Evolutionary conservation across 2,113 vertebrate species (phyloP).

Genomic region (Pampusana beccarii): DNA sequence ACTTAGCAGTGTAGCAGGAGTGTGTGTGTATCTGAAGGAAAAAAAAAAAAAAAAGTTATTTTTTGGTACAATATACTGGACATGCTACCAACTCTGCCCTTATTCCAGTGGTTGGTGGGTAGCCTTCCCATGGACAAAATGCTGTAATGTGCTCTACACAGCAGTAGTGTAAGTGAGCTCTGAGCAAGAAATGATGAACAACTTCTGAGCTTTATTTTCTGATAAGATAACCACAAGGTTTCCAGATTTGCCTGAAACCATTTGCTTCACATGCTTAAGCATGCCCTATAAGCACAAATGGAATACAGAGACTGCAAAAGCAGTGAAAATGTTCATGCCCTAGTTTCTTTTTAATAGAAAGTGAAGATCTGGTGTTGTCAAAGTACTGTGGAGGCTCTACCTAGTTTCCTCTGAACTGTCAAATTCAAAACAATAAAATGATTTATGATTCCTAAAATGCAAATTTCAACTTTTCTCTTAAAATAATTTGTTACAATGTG

Average conservation of each 20-base stretch:
- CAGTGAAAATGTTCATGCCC: neutral
- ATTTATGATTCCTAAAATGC: neutral
- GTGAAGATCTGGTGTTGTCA: neutral
- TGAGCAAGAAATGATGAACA: neutral
- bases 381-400: neutral
- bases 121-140: neutral
- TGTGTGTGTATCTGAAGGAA: neutral
- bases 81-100: neutral
- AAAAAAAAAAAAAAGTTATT: neutral
- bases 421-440: neutral
- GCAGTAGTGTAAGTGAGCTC: neutral
- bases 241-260: neutral
- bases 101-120: neutral
- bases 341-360: neutral
- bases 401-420: neutral
- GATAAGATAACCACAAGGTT: neutral
- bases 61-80: neutral
- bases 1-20: neutral
- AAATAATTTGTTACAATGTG: too few species aligned
- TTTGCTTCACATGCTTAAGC: neutral
- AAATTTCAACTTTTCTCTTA: neutral
- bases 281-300: neutral
- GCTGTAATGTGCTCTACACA: neutral
- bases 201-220: conserved; percentile 21
- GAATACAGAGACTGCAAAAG: neutral